A percentile compares a stretch with the other conserved stretches of the same genome.
Evolutionary conservation across 2,797 vertebrate genomes (phyloP).

Genomic region (Rhodeus uyekii): DNA sequence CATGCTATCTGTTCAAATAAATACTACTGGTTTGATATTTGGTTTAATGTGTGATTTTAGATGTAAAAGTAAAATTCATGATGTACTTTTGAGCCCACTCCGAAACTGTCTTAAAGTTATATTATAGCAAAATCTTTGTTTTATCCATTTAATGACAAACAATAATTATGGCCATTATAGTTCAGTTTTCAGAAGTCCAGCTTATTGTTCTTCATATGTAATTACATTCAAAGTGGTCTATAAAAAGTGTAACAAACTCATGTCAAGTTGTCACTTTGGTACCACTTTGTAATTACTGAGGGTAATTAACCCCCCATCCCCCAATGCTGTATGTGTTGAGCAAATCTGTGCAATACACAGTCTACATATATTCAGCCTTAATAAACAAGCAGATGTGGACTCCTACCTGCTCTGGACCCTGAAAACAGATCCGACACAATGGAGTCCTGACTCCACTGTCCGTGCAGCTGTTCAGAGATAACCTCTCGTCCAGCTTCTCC

Average conservation of each 20-base stretch:
- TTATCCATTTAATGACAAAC: neutral
- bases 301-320: fast-evolving
- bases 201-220: neutral
- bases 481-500: constrained; percentile 81
- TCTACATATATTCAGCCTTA: neutral
- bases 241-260: neutral
- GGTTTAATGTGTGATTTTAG: neutral
- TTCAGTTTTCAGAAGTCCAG: neutral
- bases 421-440: constrained; percentile 89
- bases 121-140: neutral
- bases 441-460: constrained; percentile 87
- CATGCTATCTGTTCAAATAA: neutral
- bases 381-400: neutral
- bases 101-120: neutral
- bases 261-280: neutral
- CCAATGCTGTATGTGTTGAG: neutral
- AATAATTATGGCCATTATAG: neutral
- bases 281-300: constrained; percentile 3
- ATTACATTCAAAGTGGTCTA: neutral
- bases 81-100: neutral
- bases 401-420: constrained; percentile 87
- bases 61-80: neutral
- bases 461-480: constrained; percentile 83
- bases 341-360: neutral
- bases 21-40: neutral